These are phyloP conservation scores for Petrophora chlorosata DNA, from an alignment of 2,888 invertebrate species.

Conservation along the genomic window DNA sequence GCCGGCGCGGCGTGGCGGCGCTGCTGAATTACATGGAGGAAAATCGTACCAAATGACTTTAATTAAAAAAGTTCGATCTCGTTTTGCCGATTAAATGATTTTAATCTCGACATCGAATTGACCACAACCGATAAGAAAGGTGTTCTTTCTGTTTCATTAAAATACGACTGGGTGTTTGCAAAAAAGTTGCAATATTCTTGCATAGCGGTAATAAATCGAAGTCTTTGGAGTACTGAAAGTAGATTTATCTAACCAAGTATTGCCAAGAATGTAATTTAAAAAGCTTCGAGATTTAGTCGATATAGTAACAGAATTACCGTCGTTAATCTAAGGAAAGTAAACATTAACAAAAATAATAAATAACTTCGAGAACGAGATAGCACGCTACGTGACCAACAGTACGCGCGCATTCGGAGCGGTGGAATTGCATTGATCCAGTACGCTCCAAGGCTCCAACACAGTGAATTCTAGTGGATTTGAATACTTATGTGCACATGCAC, in stretches of 20 bases:
- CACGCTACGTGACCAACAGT: background rate
- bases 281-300: background rate
- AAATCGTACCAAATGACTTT: background rate
- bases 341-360: conserved; percentile 3
- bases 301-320: background rate
- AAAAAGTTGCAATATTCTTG: background rate
- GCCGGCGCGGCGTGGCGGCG: no score
- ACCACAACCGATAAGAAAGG: background rate
- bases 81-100: background rate
- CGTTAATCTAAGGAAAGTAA: conserved; percentile 12
- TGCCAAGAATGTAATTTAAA: background rate
- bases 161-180: no score
- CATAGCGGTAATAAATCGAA: background rate
- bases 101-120: background rate
- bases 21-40: no score
- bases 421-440: background rate
- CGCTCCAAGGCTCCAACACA: no score
- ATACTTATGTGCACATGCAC: no score
- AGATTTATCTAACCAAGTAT: background rate
- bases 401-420: background rate
- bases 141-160: no score
- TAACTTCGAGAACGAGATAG: conserved; percentile 9
- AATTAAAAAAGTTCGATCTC: background rate
- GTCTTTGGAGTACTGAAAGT: background rate
- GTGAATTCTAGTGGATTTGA: no score